Evolutionary conservation across 2,113 vertebrate species (phyloP).

Genomic region (Pangasianodon hypophthalmus): DNA sequence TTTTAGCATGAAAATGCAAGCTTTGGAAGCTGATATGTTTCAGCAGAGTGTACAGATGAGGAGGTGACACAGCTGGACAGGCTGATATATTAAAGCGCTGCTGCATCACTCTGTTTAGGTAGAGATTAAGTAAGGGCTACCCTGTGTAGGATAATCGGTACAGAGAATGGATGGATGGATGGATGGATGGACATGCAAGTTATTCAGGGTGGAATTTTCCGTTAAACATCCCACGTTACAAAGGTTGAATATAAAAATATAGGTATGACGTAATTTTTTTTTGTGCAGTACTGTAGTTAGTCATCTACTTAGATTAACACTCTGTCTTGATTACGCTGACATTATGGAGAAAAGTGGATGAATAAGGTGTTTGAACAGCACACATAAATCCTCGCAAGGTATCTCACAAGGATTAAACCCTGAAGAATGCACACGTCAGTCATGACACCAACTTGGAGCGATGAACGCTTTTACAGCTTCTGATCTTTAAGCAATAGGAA

Average conservation of each 20-base stretch:
- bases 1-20: not conserved
- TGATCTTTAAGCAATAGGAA: conserved; percentile 62
- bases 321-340: not conserved
- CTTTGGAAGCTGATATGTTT: not conserved
- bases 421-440: conserved; percentile 42
- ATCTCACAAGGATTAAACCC: conserved; percentile 31
- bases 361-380: conserved; percentile 43
- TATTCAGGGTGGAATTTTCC: not conserved
- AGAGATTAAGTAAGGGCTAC: not conserved
- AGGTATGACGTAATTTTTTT: not conserved
- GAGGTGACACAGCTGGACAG: not conserved
- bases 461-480: conserved; percentile 54
- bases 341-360: conserved; percentile 23
- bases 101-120: not conserved
- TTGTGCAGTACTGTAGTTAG: not conserved
- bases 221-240: no score
- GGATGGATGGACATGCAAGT: no score
- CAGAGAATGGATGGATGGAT: no score
- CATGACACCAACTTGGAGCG: conserved; percentile 41
- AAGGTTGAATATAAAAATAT: not conserved
- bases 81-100: not conserved
- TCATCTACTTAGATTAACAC: conserved; percentile 19
- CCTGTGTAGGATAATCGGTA: no score
- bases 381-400: conserved; percentile 45
- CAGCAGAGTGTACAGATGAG: not conserved